Evolutionary conservation across 2,888 invertebrate genomes (phyloP), one percentile per base, ranked within the genome.

Genomic region (Tenodera sinensis): DNA sequence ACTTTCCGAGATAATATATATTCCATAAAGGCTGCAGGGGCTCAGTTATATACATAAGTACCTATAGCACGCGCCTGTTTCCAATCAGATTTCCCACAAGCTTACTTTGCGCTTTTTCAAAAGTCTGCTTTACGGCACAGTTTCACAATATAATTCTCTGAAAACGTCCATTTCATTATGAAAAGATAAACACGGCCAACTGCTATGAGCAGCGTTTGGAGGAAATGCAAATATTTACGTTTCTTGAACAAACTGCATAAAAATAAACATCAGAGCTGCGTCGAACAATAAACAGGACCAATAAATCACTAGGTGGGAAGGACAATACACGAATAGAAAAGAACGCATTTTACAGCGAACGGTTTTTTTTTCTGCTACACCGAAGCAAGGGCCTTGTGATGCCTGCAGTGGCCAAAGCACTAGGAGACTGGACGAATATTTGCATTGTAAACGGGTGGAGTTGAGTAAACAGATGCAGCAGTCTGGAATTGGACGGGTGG

Each of bases 361-460:
- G 28, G 20, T n/a, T 42, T 85, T 28, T 85, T 34, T 85, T 85
- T 27, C 47, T 47, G 85, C 47, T 27, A 47, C 42, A 54, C 47
- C 9, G 27, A 27, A 85, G 27, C 85, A 47, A 47, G 85, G 20
- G 47, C 9, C 9, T 85, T 27, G 85, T 27, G 54, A 54, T 15
- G 54, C 54, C 54, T 71, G 54, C 54, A 71, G 54, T 71, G 54
- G 54, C 54, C 54, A 71, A 25, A 71, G 54, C 54, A n/a, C 47
- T 85, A 27, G 28, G 83, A 87, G 54, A 28, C 83, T 82, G 28
- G 87, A 81, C 82, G 88, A 84, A 89, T 89, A 89, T 89, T 89
- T 89, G 89, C 89, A 89, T 88, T 89, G 89, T 89, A 89, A 89
- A 89, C 87, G 87, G 89, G 87, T 28, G 87, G 83, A 71, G 88